Base-by-base conservation (phyloP, 2,888 invertebrate species). In the Eucera pruinosa region DNA sequence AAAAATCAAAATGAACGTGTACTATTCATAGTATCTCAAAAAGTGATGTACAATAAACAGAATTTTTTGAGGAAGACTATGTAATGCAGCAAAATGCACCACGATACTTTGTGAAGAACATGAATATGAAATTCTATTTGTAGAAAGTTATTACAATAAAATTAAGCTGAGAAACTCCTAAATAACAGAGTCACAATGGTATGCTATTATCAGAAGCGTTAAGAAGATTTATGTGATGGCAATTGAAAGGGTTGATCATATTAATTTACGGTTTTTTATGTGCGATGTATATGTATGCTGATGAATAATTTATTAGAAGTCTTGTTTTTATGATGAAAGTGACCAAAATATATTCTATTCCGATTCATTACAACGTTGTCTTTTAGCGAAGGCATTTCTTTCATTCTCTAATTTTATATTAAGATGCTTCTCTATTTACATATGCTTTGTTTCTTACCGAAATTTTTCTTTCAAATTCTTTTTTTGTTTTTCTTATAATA, bases 311-410 rank as follows among this genome's bases (percentile, higher is more conserved):
- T 54, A 78, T 60, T 69, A 78, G 78, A 68, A 69, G 60, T 48
- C 55, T 78, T 78, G 78, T 77, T 78, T 77, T 65, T 77, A 77
- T 65, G 77, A 77, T 27, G 54, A 69, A 78, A 65, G 25, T 65
- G 77, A 78, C 78, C 78, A 77, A 78, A 78, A 78, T 78, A 77
- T 64, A 77, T 76, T 61, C 23, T 67, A 76, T 68, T 77, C 64
- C 60, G 43, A 64, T 52, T 64, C 69, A 77, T 60, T 25, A 64
- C 33, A 33, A 65, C n/a, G 13, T 65, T 60, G 23, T 66, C 45
- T 39, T 57, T 15, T 6, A 45, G 64, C 25, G 45, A 45, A 55
- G 43, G 13, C 43, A 41, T 58, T 25, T 67, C 33, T 54, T 20
- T 77, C 39, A 61, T 39, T 65, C 20, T 64, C 18, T 64, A 54